Evolutionary conservation across 2,888 invertebrate species (phyloP).

Genomic region (Hemistola chrysoprasaria): DNA sequence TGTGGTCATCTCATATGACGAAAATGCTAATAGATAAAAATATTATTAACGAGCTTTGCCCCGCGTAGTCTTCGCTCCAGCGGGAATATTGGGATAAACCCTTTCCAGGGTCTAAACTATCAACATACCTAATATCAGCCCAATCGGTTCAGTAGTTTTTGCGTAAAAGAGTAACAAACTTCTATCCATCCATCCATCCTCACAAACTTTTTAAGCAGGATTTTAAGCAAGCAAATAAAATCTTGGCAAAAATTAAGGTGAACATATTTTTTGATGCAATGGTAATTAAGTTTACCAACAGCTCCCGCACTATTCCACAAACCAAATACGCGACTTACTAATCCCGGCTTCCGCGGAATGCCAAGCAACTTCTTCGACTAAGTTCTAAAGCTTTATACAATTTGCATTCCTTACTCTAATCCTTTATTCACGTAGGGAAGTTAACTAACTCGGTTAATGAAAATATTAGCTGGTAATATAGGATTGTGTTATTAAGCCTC

Average conservation of each 20-base stretch:
- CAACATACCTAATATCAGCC: too few relatives aligned
- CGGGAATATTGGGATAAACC: too few relatives aligned
- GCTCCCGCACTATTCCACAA: conserved; percentile 10
- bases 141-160: too few relatives aligned
- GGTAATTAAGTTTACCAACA: conserved; percentile 22
- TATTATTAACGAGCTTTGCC: too few relatives aligned
- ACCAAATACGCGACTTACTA: conserved; percentile 25
- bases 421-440: conserved; percentile 31
- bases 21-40: too few relatives aligned
- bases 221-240: too few relatives aligned
- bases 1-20: too few relatives aligned
- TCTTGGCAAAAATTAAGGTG: conserved; percentile 54
- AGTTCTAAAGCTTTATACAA: conserved; percentile 60
- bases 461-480: conserved; percentile 44
- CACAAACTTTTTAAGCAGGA: too few relatives aligned
- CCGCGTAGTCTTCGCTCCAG: too few relatives aligned
- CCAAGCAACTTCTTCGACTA: conserved; percentile 20
- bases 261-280: conserved; percentile 51
- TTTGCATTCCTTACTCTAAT: conserved; percentile 65
- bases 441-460: conserved; percentile 40
- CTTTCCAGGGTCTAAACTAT: too few relatives aligned
- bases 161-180: too few relatives aligned
- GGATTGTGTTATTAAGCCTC: conserved; percentile 34
- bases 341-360: conserved; percentile 32
- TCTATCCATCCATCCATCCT: too few relatives aligned